Conservation (phyloP, 2,113 vertebrate genomes). For the Nyctibius bracteatus region DNA sequence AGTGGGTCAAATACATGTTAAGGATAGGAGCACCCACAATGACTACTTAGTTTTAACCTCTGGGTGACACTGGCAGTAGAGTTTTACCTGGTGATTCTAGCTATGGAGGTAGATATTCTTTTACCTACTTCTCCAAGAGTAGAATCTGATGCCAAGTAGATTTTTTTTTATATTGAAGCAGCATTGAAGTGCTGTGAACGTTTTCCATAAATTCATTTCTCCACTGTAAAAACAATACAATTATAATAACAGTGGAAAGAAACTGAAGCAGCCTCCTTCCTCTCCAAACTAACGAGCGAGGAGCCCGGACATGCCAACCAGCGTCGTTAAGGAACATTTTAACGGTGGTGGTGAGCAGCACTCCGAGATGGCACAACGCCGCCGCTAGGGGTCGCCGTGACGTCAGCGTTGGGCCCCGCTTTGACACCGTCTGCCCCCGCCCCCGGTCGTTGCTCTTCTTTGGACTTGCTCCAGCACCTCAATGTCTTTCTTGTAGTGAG, state of each 20-base stretch:
- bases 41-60: not conserved
- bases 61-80: too few relatives aligned
- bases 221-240: not conserved
- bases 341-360: not conserved
- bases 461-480: too few relatives aligned
- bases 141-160: rapidly evolving
- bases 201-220: not conserved
- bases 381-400: not conserved
- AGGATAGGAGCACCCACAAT: not conserved
- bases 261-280: not conserved
- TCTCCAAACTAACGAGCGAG: not conserved
- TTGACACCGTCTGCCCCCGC: too few relatives aligned
- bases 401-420: not conserved
- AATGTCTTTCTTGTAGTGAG: too few relatives aligned
- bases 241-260: too few relatives aligned
- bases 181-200: rapidly evolving
- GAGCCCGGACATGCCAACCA: rapidly evolving
- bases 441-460: too few relatives aligned
- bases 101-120: not conserved
- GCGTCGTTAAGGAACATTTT: not conserved
- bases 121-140: not conserved
- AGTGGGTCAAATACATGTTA: not conserved
- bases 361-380: not conserved
- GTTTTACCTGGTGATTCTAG: not conserved
- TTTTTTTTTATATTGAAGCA: too few relatives aligned